These are phyloP conservation scores for Galaxias olidus DNA, from an alignment of 2,797 vertebrate species.

Conservation along the genomic window DNA sequence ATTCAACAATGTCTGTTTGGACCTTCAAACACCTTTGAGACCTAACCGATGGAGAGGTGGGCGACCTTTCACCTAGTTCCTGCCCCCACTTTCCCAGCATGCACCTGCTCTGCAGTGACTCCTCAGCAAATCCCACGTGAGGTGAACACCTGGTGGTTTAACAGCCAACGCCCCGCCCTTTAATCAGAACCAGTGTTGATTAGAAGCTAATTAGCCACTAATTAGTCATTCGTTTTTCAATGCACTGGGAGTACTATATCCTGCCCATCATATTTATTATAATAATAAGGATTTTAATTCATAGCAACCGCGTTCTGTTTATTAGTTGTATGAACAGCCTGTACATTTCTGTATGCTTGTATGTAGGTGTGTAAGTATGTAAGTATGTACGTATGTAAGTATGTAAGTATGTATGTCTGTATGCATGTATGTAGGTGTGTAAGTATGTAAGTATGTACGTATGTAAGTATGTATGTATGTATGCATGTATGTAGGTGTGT, in stretches of 20 bases:
- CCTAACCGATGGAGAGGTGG: slow-evolving; percentile 10
- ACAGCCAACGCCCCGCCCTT: slow-evolving; percentile 63
- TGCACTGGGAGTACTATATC: slow-evolving; percentile 47
- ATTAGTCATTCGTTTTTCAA: slow-evolving; percentile 64
- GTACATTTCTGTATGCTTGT: no score
- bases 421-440: no score
- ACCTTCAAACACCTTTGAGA: slow-evolving; percentile 33
- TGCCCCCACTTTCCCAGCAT: slow-evolving; percentile 55
- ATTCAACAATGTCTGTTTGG: slow-evolving; percentile 14
- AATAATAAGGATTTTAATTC: slow-evolving; percentile 13
- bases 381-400: no score
- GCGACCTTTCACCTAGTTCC: slow-evolving; percentile 41
- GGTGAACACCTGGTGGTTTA: slow-evolving; percentile 72
- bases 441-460: no score
- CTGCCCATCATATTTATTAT: slow-evolving; percentile 51
- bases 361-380: no score
- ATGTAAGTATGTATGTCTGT: no score
- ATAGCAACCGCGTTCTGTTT: neutral
- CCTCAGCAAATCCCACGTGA: slow-evolving; percentile 71
- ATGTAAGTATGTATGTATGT: no score
- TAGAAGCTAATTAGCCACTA: slow-evolving; percentile 72
- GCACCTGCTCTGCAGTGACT: slow-evolving; percentile 68
- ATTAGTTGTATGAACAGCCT: no score
- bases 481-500: neutral
- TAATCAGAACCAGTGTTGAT: slow-evolving; percentile 62